Evolutionary conservation across 2,113 vertebrate genomes (phyloP), one percentile per base, ranked within the genome.

Genomic region (Riparia riparia): DNA sequence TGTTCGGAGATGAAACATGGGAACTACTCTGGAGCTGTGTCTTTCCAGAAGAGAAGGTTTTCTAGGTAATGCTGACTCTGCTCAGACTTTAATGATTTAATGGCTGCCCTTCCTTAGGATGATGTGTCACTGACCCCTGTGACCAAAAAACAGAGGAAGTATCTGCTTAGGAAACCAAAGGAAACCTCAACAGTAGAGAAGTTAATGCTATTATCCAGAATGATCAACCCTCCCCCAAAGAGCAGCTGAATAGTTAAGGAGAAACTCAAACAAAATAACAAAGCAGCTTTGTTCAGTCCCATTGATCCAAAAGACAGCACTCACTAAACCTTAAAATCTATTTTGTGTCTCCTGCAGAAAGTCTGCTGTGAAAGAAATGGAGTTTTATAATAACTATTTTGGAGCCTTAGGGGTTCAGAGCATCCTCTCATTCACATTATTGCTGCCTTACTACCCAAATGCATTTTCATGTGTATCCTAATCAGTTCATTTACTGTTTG

Each of bases 311-410:
- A 95, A 83, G 10, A 69, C 25, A 86, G 31, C 39, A 81, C 34
- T 83, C 76, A 54, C 45, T 81, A 57, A 81, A 90, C 63, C 92
- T 94, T 90, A 77, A 94, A 88, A 92, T 77, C 34, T 64, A 66
- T 73, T 92, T 81, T 63, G 31, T 54, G 31, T 76, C 60, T 90
- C 79, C 82, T 81, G 80, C 71, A 93, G 90, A 86, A 95, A 70
- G 34, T 96, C 90, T 89, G 58, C 82, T 86, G 82, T 73, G 88
- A 94, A 93, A 73, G 64, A 96, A 95, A 94, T 73, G 29, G 63
- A 82, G 63, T 77, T 89, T 92, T 81, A 64, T 89, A 83, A 60
- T 86, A 83, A 81, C 78, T 50, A 83, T 73, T 73, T 93, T 74
- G 42, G 68, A 92, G 82, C 64, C 86, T 93, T 63, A 77, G 72